These are phyloP conservation scores for Zoanthus gigantus DNA, from an alignment of 92 coral and sea anemone genomes.

Conservation along the genomic window DNA sequence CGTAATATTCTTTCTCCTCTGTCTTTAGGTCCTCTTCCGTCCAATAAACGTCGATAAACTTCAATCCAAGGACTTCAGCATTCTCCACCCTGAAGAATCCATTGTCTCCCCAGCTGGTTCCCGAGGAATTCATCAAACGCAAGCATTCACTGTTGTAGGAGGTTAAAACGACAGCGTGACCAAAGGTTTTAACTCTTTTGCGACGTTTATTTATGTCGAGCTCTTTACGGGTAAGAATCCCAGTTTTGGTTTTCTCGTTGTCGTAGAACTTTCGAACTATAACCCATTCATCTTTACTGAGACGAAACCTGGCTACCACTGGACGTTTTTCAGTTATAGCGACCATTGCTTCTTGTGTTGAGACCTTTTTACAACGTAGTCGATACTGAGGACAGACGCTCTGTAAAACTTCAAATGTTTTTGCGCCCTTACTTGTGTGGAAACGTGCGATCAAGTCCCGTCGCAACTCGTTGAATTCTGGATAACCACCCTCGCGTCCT, in stretches of 20 bases:
- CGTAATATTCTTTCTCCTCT: background rate
- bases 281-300: slow-evolving; percentile 41
- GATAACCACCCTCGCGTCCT: slow-evolving; percentile 68
- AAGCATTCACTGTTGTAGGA: slow-evolving; percentile 62
- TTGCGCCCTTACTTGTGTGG: background rate
- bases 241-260: slow-evolving; percentile 20
- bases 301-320: too few species aligned
- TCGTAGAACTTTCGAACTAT: slow-evolving; percentile 30
- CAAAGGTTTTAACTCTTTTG: background rate
- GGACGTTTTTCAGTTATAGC: too few species aligned
- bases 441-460: background rate
- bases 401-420: slow-evolving; percentile 37
- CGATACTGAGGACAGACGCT: slow-evolving; percentile 46
- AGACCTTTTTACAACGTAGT: too few species aligned
- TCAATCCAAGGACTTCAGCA: slow-evolving; percentile 69
- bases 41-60: too few species aligned
- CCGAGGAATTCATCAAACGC: slow-evolving; percentile 72
- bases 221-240: slow-evolving; percentile 49
- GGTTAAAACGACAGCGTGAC: slow-evolving; percentile 73
- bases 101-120: slow-evolving; percentile 58
- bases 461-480: slow-evolving; percentile 64
- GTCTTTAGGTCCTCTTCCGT: too few species aligned
- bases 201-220: slow-evolving; percentile 25
- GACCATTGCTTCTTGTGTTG: too few species aligned
- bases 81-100: slow-evolving; percentile 76